These are phyloP conservation scores for Kuschelorhynchus macadamiae DNA, from an alignment of 2,888 invertebrate species.

Conservation along the genomic window DNA sequence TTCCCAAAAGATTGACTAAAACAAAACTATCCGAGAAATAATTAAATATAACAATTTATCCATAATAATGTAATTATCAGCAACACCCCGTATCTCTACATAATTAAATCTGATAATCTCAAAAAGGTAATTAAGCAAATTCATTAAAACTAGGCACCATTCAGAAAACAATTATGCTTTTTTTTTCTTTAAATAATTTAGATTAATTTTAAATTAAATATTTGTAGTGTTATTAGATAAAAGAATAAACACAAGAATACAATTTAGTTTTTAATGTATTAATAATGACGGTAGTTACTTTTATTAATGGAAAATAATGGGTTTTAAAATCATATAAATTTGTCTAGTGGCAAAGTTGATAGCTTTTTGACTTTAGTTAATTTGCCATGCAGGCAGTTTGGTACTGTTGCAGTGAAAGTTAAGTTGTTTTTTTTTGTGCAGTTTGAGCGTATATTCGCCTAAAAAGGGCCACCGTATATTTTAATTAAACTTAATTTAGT, in stretches of 20 bases:
- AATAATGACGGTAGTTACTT: slow-evolving; percentile 34
- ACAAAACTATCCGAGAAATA: too few species aligned
- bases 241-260: slow-evolving; percentile 27
- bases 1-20: too few species aligned
- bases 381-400: slow-evolving; percentile 5
- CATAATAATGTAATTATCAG: neutral
- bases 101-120: slow-evolving; percentile 30
- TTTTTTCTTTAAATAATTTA: slow-evolving; percentile 33
- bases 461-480: too few species aligned
- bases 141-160: slow-evolving; percentile 30
- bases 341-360: slow-evolving; percentile 23
- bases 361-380: slow-evolving; percentile 12
- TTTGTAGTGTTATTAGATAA: slow-evolving; percentile 39
- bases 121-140: slow-evolving; percentile 18
- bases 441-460: too few species aligned
- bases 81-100: slow-evolving; percentile 6
- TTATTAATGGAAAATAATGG: slow-evolving; percentile 39
- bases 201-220: slow-evolving; percentile 44
- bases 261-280: slow-evolving; percentile 39
- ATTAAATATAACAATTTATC: too few species aligned
- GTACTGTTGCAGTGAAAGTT: neutral
- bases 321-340: slow-evolving; percentile 28
- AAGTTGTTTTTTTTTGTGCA: neutral
- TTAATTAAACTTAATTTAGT: too few species aligned
- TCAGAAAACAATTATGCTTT: slow-evolving; percentile 29